These are phyloP conservation scores for Tolypeutes matacus DNA, from an alignment of 2,797 vertebrate species.

Conservation along the genomic window DNA sequence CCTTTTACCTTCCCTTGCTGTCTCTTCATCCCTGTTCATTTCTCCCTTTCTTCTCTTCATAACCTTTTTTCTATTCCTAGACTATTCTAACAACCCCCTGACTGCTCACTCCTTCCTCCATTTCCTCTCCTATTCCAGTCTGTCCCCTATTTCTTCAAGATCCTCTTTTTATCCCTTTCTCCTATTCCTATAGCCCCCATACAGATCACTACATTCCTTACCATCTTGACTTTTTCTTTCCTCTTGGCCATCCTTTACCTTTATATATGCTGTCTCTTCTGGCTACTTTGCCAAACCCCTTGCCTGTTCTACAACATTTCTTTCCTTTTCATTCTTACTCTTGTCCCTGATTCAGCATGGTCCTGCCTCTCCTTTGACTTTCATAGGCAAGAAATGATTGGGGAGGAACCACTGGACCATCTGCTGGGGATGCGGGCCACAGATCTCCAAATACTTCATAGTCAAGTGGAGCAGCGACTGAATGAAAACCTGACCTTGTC, in stretches of 20 bases:
- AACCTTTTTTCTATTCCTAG: not conserved
- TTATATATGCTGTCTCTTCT: not conserved
- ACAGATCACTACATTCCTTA: not conserved
- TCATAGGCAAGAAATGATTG: slow-evolving; percentile 75
- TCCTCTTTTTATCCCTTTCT: not conserved
- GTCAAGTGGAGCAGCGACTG: slow-evolving; percentile 72
- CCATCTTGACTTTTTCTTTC: not conserved
- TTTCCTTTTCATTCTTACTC: not conserved
- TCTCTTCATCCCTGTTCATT: not conserved
- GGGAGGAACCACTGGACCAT: slow-evolving; percentile 74
- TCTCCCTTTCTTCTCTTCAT: not conserved
- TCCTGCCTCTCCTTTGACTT: slow-evolving; percentile 55
- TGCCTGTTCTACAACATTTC: not conserved
- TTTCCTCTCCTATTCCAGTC: slow-evolving; percentile 11
- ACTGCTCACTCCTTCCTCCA: not conserved
- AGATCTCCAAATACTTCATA: slow-evolving; percentile 75
- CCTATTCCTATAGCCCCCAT: not conserved
- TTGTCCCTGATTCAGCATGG: not conserved
- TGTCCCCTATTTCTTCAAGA: not conserved
- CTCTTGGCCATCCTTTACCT: slow-evolving; percentile 16
- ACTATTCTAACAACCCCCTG: not conserved
- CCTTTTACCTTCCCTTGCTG: not conserved
- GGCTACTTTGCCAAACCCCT: not conserved
- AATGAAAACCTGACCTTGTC: slow-evolving; percentile 76
- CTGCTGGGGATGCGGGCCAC: slow-evolving; percentile 74